A percentile compares a stretch with the other conserved stretches of the same genome.
phyloP scores from a whole-genome alignment of 2,888 invertebrate genomes.

The Acronicta leporina region DNA sequence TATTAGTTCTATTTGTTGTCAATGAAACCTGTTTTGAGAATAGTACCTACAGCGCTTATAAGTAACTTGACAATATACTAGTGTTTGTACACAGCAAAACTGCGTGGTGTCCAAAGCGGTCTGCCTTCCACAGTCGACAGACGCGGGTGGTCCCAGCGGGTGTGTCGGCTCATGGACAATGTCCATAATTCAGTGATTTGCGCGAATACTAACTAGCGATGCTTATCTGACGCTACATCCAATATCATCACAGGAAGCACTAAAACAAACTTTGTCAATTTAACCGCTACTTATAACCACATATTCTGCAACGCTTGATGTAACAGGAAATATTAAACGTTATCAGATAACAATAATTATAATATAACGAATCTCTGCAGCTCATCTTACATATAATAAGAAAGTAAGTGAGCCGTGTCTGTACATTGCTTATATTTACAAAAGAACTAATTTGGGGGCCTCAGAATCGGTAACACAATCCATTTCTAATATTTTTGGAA shows the following conservation, averaged over 20 bases:
- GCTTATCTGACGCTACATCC: constrained; percentile 77
- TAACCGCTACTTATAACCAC: constrained; percentile 56
- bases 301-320: constrained; percentile 31
- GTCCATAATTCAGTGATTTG: constrained; percentile 85
- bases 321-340: constrained; percentile 59
- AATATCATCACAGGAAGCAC: constrained; percentile 76
- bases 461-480: too few species aligned
- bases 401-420: too few species aligned
- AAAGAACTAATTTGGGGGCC: too few species aligned
- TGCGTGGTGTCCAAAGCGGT: constrained; percentile 42
- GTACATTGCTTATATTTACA: too few species aligned
- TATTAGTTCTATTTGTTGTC: constrained; percentile 17
- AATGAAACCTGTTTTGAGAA: constrained; percentile 23
- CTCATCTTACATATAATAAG: too few species aligned
- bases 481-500: too few species aligned
- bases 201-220: constrained; percentile 80
- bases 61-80: constrained; percentile 46
- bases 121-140: constrained; percentile 56
- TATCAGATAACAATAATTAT: constrained; percentile 56
- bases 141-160: constrained; percentile 87
- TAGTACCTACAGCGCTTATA: constrained; percentile 7
- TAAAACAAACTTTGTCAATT: constrained; percentile 74
- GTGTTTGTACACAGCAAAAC: constrained; percentile 51
- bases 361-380: constrained; percentile 9
- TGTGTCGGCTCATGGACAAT: constrained; percentile 75